Base-by-base conservation (phyloP, 2,888 invertebrate species). In the Sinodicranocentrus sp. region DNA sequence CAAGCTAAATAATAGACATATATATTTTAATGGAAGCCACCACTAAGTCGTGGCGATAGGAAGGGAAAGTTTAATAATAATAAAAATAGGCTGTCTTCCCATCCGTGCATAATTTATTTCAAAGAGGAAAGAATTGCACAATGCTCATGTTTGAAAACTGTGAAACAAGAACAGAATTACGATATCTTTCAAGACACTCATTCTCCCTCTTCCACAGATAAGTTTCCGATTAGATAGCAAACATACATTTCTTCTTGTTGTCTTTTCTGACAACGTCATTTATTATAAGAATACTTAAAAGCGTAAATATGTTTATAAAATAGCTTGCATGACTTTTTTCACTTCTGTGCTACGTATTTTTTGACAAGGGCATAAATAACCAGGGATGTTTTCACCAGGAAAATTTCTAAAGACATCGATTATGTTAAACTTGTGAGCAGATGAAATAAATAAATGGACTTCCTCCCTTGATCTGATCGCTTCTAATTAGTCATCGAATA, bases 401-500 rank as follows among this genome's bases (percentile, higher is more conserved):
- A 33, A 33, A 33, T 33, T 33, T 3, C 10, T 33, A 10, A 10
- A 6, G 33, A 33, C 10, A 33, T 33, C 5, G 10, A 10, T 3
- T 6, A 33, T 10, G 33, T 6, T 6, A 3, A 33, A 6, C 3
- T 6, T 10, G 10, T 33, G 33, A 33, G 33, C 33, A n/a, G n/a
- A 44, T 52, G 48, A n/a, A 2, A 33, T 57, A 71, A 71, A 71
- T 71, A 57, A 71, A 57, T 71, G 17, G 23, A 57, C 71, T 71
- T 71, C 71, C 71, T 57, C 39, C 15, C 52, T 48, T 61, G 26
- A 43, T 23, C 23, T 28, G 63, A 72, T 68, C 21, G 21, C 2
- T 23, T 17, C 17, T 39, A 21, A 71, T 43, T 17, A 21, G 21
- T 80, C 54, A 25, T 80, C 57, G 63, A 71, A 72, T 80, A 80